Conservation (phyloP, 2,113 vertebrate species). For the Leucoraja erinaceus region DNA sequence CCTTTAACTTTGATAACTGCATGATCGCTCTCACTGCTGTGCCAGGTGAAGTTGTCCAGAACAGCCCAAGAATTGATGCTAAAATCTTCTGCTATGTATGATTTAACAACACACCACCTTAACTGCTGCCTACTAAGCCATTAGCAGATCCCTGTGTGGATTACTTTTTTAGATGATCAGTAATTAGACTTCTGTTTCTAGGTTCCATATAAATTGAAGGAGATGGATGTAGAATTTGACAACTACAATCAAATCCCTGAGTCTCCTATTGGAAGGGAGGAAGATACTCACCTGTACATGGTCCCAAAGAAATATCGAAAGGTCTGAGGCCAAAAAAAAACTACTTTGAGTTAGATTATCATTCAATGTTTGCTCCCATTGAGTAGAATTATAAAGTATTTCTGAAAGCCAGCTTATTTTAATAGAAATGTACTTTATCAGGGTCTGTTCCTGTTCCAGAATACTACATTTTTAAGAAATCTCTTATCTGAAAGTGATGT, state of each 20-base stretch:
- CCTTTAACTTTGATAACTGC: neutral
- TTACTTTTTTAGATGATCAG: too few species aligned
- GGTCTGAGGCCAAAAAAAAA: conserved; percentile 54
- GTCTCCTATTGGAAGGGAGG: conserved; percentile 84
- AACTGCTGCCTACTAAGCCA: neutral
- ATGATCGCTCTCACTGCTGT: neutral
- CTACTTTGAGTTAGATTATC: neutral
- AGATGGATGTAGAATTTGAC: conserved; percentile 83
- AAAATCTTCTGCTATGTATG: neutral
- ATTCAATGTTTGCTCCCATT: neutral
- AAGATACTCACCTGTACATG: conserved; percentile 90
- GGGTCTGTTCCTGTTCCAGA: neutral
- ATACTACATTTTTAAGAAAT: neutral
- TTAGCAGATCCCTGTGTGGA: neutral
- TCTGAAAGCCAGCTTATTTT: neutral
- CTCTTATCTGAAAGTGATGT: neutral
- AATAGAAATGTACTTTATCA: neutral
- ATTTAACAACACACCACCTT: neutral
- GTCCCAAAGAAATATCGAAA: conserved; percentile 96
- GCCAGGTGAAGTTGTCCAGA: neutral
- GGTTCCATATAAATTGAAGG: conserved; percentile 92
- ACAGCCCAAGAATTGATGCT: neutral
- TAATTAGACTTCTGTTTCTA: conserved; percentile 44
- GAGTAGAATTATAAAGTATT: neutral
- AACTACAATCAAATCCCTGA: conserved; percentile 89